Conservation (phyloP, 1,140 invertebrate genomes). For the Polyergus mexicanus region DNA sequence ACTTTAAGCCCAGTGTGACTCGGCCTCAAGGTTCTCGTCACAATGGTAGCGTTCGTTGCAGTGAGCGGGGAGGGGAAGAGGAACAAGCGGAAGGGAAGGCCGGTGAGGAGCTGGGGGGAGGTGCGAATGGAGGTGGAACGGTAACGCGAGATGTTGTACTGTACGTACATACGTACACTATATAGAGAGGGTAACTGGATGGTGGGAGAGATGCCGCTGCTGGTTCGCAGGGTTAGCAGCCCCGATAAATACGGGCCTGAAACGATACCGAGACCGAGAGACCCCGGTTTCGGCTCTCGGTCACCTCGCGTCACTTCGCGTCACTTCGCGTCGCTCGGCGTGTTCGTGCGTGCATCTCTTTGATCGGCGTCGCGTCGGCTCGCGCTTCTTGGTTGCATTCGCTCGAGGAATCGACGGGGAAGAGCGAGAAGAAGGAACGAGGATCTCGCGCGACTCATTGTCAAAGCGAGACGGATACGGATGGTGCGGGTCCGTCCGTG, state of each 20-base stretch:
- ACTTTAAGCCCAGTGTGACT: neutral
- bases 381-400: too few species aligned
- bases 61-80: too few species aligned
- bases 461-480: too few species aligned
- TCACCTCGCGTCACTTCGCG: too few species aligned
- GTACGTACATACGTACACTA: neutral
- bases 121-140: too few species aligned
- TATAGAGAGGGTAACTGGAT: neutral
- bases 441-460: neutral
- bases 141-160: neutral
- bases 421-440: too few species aligned
- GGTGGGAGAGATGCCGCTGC: neutral
- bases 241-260: slow-evolving; percentile 28
- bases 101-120: too few species aligned
- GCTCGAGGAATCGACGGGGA: too few species aligned
- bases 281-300: neutral
- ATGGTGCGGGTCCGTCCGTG: too few species aligned
- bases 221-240: slow-evolving; percentile 33
- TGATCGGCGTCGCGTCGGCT: too few species aligned
- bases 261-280: neutral
- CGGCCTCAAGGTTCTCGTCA: slow-evolving; percentile 17
- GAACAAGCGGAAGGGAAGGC: neutral
- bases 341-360: neutral
- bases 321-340: neutral
- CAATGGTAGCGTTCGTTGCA: neutral